These are phyloP conservation scores for Dolomedes plantarius DNA, from an alignment of 2,888 invertebrate genomes.

Conservation along the genomic window DNA sequence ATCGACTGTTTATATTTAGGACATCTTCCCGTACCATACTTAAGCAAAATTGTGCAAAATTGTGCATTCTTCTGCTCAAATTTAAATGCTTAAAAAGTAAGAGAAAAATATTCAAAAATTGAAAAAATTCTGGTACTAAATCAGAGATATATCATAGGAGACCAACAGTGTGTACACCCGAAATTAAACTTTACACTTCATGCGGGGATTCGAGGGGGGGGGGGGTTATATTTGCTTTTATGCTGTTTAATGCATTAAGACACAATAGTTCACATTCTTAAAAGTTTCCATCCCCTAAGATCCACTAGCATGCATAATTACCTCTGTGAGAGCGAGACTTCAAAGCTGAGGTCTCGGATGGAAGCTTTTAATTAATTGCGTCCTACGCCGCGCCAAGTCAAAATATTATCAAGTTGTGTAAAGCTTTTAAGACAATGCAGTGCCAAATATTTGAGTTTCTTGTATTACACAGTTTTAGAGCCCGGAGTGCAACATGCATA, in stretches of 20 bases:
- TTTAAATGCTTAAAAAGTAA: too few relatives aligned
- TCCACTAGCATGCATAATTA: constrained; percentile 4
- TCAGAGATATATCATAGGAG: too few relatives aligned
- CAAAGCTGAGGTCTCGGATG: background rate
- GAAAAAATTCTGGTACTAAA: too few relatives aligned
- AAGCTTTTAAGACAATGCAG: constrained; percentile 6
- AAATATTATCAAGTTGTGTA: background rate
- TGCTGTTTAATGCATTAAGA: constrained; percentile 1
- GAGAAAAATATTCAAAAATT: too few relatives aligned
- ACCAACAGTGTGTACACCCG: too few relatives aligned
- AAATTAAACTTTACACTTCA: too few relatives aligned
- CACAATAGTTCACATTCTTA: background rate
- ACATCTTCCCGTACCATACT: too few relatives aligned
- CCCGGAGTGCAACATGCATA: too few relatives aligned
- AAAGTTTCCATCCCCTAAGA: background rate
- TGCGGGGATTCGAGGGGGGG: too few relatives aligned
- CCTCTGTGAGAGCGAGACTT: background rate
- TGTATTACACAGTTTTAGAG: background rate
- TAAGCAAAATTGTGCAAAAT: too few relatives aligned
- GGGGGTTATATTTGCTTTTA: background rate
- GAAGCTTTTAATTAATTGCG: constrained; percentile 5
- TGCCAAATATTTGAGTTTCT: constrained; percentile 4
- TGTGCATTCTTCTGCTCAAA: too few relatives aligned
- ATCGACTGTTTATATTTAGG: too few relatives aligned
- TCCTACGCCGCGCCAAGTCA: background rate